These are phyloP conservation scores for Margarornis squamiger DNA, from an alignment of 2,797 vertebrate genomes.

Conservation along the genomic window DNA sequence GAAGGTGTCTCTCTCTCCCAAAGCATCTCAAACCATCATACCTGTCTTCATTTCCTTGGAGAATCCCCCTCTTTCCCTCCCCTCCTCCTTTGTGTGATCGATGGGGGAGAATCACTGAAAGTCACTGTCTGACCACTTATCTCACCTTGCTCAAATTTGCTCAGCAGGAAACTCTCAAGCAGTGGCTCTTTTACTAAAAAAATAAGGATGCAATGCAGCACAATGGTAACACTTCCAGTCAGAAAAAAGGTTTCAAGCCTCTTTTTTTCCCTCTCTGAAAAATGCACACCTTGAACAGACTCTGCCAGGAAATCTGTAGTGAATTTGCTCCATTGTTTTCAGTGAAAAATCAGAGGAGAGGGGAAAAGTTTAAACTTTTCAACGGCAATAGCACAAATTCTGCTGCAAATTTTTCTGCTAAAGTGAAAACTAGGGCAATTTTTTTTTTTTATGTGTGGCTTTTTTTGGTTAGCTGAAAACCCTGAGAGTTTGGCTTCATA, in stretches of 20 bases:
- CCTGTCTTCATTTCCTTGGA: not conserved
- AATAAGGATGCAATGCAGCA: not conserved
- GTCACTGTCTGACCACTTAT: not conserved
- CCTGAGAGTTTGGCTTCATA: not conserved
- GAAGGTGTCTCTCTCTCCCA: not conserved
- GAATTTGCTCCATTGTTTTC: not conserved
- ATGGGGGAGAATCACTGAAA: not conserved
- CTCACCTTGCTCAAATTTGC: not conserved
- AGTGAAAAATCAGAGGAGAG: not conserved
- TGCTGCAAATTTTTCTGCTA: not conserved
- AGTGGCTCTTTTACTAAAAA: not conserved
- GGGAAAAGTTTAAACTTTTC: not conserved
- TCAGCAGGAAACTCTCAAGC: not conserved
- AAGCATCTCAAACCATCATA: not conserved
- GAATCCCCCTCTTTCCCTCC: not conserved
- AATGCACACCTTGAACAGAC: not conserved
- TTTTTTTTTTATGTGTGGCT: not conserved
- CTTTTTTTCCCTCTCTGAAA: not conserved
- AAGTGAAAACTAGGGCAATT: not conserved
- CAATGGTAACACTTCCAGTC: not conserved
- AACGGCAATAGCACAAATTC: not conserved
- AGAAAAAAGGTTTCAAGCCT: not conserved
- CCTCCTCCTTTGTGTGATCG: not conserved
- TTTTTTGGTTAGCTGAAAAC: not conserved
- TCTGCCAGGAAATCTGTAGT: not conserved